Conservation (phyloP, 37 sponge, comb jelly and placozoan genomes). For the Haliclona indistincta region DNA sequence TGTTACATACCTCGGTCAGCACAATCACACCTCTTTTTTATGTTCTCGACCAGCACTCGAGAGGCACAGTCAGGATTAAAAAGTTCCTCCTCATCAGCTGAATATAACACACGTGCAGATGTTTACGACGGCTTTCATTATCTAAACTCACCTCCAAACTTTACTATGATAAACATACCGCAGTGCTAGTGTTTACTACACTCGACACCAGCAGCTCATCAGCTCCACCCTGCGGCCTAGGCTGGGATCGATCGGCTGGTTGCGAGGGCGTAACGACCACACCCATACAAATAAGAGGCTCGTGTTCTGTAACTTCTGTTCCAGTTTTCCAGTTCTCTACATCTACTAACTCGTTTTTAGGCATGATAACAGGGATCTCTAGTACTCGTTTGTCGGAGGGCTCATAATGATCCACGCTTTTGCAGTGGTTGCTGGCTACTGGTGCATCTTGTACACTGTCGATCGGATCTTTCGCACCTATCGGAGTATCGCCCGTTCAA, state of each 20-base stretch:
- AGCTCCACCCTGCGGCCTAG: neutral
- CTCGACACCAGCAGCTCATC: neutral
- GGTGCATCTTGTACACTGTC: conserved; percentile 44
- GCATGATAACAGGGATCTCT: neutral
- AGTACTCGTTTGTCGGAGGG: no score
- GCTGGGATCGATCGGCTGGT: no score
- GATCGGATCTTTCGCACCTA: conserved; percentile 36
- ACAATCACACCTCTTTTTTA: conserved; percentile 57
- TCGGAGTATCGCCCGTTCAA: conserved; percentile 30
- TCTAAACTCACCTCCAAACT: conserved; percentile 56
- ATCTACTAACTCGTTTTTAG: neutral
- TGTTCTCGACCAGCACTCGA: conserved; percentile 44
- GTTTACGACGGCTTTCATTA: neutral
- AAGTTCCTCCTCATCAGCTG: conserved; percentile 58
- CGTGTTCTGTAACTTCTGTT: no score
- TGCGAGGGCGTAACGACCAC: no score
- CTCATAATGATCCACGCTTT: conserved; percentile 41
- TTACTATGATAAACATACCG: conserved; percentile 59
- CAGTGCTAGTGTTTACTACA: neutral
- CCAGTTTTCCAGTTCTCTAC: neutral
- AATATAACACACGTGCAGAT: neutral
- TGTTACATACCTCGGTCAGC: conserved; percentile 21
- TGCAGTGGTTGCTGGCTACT: conserved; percentile 38
- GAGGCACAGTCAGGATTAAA: conserved; percentile 76
- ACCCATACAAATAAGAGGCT: no score